These are phyloP conservation scores for Amphiprion clarkii DNA, from an alignment of 2,797 vertebrate genomes.

Conservation along the genomic window DNA sequence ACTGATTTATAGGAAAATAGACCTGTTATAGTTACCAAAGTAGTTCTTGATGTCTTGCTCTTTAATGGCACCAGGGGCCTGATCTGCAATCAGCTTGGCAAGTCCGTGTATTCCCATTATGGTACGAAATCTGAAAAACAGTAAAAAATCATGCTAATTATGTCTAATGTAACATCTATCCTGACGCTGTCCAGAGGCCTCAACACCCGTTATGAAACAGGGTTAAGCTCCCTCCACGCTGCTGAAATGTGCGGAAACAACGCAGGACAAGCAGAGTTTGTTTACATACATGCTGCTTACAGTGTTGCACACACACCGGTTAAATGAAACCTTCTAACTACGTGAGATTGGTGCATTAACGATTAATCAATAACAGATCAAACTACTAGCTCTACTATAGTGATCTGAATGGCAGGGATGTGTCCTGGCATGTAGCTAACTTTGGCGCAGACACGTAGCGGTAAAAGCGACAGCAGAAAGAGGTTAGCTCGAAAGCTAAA, in stretches of 20 bases:
- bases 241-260: slow-evolving; percentile 1
- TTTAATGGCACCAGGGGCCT: slow-evolving; percentile 92
- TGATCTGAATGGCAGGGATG: not conserved
- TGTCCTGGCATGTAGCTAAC: not conserved
- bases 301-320: not conserved
- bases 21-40: slow-evolving; percentile 83
- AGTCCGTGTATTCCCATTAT: slow-evolving; percentile 97
- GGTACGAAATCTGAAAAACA: slow-evolving; percentile 49
- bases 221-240: not conserved
- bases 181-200: not conserved
- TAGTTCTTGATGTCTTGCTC: slow-evolving; percentile 96
- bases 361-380: rapidly evolving
- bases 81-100: slow-evolving; percentile 94
- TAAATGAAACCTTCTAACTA: not conserved
- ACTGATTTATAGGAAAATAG: not conserved
- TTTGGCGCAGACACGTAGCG: rapidly evolving
- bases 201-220: not conserved
- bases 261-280: not conserved
- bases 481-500: not conserved
- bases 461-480: not conserved
- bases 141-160: not conserved
- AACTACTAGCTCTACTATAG: not conserved
- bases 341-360: not conserved
- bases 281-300: not conserved
- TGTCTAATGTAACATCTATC: not conserved